A percentile compares a stretch with the other conserved stretches of the same genome.
phyloP scores from a whole-genome alignment of 2,113 vertebrate genomes.

The Psilopogon haemacephalus region DNA sequence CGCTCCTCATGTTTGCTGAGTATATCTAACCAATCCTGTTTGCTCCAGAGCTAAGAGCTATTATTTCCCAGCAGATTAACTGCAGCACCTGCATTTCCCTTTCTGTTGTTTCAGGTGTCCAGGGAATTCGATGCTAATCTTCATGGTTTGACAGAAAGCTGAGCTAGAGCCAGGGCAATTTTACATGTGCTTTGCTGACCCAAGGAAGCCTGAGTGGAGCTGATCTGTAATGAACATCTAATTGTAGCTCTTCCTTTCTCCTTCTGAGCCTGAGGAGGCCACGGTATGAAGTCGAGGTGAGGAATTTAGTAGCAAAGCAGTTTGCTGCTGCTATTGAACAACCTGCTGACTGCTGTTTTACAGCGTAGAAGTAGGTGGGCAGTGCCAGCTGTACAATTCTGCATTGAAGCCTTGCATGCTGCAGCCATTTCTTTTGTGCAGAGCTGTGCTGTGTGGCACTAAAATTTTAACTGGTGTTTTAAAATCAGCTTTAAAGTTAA shows the following conservation, averaged over 20 bases:
- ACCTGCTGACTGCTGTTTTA: neutral
- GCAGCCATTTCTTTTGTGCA: neutral
- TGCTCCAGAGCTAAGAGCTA: neutral
- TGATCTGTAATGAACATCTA: neutral
- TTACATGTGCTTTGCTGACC: fast-evolving
- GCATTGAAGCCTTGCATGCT: neutral
- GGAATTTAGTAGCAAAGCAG: neutral
- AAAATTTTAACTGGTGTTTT: neutral
- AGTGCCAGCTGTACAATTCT: fast-evolving
- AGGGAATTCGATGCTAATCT: neutral
- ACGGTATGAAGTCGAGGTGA: neutral
- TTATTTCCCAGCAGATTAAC: neutral
- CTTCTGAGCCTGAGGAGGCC: neutral
- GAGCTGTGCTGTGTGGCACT: neutral
- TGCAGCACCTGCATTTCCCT: neutral
- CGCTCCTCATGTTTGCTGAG: neutral
- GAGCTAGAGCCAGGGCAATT: neutral
- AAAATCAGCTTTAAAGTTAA: neutral
- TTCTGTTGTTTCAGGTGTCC: neutral
- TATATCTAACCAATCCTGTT: neutral
- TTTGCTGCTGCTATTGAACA: neutral
- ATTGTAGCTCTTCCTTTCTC: neutral
- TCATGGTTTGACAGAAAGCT: neutral
- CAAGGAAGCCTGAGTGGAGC: neutral
- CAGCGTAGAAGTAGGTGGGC: neutral